A percentile compares a stretch with the other conserved stretches of the same genome.
Evolutionary conservation across 2,888 invertebrate genomes (phyloP).

Genomic region (Ischnus inquisitorius): DNA sequence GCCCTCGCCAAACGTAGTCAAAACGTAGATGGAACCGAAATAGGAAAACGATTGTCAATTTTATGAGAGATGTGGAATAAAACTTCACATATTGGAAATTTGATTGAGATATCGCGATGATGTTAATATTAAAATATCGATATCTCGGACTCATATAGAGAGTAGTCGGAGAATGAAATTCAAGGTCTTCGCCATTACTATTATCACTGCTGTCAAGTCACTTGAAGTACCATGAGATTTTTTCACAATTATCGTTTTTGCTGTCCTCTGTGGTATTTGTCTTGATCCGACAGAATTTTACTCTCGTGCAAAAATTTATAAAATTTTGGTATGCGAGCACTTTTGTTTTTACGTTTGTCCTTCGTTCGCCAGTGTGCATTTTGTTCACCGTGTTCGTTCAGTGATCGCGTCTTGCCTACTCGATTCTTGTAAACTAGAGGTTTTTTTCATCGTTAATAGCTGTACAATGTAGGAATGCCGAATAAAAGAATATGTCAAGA

Average conservation of each 20-base stretch:
- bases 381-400: background rate
- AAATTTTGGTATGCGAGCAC: background rate
- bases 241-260: background rate
- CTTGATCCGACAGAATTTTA: background rate
- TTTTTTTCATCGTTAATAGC: background rate
- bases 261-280: background rate
- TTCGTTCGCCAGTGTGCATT: background rate
- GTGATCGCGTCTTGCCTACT: background rate
- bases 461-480: conserved; percentile 6
- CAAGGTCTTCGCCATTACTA: background rate
- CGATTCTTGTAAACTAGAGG: background rate
- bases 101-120: background rate
- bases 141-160: background rate
- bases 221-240: background rate
- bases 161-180: background rate
- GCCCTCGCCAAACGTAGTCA: conserved; percentile 12
- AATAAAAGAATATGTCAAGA: conserved; percentile 32
- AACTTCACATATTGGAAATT: background rate
- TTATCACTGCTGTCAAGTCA: background rate
- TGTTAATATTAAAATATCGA: background rate
- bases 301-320: background rate
- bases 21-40: conserved; percentile 6
- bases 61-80: background rate
- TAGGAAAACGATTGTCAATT: background rate
- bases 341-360: background rate